Base-by-base conservation (phyloP, 2,888 invertebrate species). In the Drosophila lacicola region DNA sequence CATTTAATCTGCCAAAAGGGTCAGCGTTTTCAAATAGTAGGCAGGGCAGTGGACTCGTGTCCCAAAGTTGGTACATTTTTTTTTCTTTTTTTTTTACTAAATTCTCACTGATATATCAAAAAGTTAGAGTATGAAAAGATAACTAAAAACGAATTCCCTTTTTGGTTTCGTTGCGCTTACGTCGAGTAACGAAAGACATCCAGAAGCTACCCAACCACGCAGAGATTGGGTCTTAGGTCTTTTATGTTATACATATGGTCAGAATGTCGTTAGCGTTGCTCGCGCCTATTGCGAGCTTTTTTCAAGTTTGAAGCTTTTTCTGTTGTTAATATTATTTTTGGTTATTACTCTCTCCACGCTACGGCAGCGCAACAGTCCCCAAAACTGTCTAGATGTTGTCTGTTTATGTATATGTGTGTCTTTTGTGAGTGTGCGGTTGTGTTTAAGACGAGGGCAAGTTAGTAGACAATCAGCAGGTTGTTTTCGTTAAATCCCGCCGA, bases 401-500 rank as follows among this genome's bases (percentile, higher is more conserved):
- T 73, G 36, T 64, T 14, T 70, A 60, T 76, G 65, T 21, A 3
- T 36, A 3, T 54, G 56, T 67, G 49, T 63, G 66, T 71, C 56
- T 55, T 49, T 45, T 58, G 39, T 51, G 54, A 44, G 36, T 76
- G 47, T 64, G 55, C 42, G 21, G 6, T 54, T 55, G 63, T 63
- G 21, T 29, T 61, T 33, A 25, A 8, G 44, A 33, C 19, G 17
- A 29, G 53, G 42, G 29, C 42, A 11, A 33, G 75, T 94, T 94
- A 97, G 92, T 97, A 97, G 87, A 97, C 97, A 93, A 97, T 97
- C 47, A 97, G 94, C 91, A 97, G 95, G 91, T 97, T 97, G 91
- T 96, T 96, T 92, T 97, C 97, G 91, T 97, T 97, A 91, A 97
- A 97, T 51, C 97, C 97, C 61, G 97, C 97, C 29, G 97, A 97